Evolutionary conservation across 2,888 invertebrate species (phyloP).

Genomic region (Troglohyphantes excavatus): DNA sequence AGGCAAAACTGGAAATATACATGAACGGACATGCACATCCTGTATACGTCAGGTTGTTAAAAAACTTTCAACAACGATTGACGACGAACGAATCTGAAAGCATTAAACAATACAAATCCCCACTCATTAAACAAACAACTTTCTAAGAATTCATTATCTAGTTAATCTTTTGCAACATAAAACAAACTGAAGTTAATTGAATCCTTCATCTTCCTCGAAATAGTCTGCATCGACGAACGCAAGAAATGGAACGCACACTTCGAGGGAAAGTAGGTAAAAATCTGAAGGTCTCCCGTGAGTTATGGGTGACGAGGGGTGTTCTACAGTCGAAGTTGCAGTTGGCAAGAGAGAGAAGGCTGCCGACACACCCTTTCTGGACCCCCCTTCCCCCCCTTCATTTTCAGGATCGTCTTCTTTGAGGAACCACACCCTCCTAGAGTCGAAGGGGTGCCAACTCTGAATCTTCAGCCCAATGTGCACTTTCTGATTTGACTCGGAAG

Average conservation of each 20-base stretch:
- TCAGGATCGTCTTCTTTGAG: not conserved
- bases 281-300: slow-evolving; percentile 71
- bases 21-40: too few species aligned
- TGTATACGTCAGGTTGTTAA: too few species aligned
- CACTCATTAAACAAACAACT: not conserved
- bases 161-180: not conserved
- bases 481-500: not conserved
- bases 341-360: slow-evolving; percentile 61
- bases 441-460: slow-evolving; percentile 10
- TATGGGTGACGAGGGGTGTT: slow-evolving; percentile 52
- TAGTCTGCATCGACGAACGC: not conserved
- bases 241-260: slow-evolving; percentile 9
- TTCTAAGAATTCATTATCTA: not conserved
- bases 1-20: too few species aligned
- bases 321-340: slow-evolving; percentile 41
- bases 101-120: too few species aligned
- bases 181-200: slow-evolving; percentile 6
- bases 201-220: not conserved
- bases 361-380: slow-evolving; percentile 61
- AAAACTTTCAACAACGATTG: too few species aligned
- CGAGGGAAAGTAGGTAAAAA: slow-evolving; percentile 15
- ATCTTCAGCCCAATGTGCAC: slow-evolving; percentile 12
- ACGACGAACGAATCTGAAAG: too few species aligned
- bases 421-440: slow-evolving; percentile 63
- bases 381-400: slow-evolving; percentile 8